Evolutionary conservation across 2,113 vertebrate species (phyloP).

Genomic region (Ivindomyrus marchei): DNA sequence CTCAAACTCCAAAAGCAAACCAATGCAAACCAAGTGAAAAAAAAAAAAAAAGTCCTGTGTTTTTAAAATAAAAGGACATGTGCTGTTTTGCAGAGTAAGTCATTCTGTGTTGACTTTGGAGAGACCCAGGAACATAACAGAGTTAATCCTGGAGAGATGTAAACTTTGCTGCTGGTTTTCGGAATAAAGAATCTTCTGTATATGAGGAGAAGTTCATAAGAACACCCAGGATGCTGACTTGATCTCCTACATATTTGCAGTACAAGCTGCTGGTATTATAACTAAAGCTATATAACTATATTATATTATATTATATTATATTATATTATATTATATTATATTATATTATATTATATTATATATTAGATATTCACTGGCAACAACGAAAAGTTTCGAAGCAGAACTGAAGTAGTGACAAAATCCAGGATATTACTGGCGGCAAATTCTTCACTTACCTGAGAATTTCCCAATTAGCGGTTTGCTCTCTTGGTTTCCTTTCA

Average conservation of each 20-base stretch:
- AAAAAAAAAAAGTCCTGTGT: not conserved
- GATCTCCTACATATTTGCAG: not conserved
- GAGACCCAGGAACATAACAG: not conserved
- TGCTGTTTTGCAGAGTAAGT: not conserved
- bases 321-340: too few species aligned
- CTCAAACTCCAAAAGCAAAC: not conserved
- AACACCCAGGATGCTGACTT: not conserved
- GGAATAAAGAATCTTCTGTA: not conserved
- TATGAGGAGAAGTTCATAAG: not conserved
- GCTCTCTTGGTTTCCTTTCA: conserved; percentile 58
- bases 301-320: too few species aligned
- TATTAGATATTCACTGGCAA: not conserved
- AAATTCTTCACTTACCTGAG: conserved; percentile 46
- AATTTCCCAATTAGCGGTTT: conserved; percentile 53
- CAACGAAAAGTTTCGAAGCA: not conserved
- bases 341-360: too few species aligned
- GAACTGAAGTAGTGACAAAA: not conserved
- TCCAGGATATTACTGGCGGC: too few species aligned
- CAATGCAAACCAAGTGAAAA: not conserved
- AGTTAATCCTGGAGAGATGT: not conserved
- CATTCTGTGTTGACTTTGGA: not conserved
- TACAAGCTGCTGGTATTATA: not conserved
- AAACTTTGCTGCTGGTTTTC: not conserved
- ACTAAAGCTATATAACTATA: not conserved
- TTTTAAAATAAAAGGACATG: not conserved